Evolutionary conservation across 2,113 vertebrate genomes (phyloP).

Genomic region (Heterochromis multidens): DNA sequence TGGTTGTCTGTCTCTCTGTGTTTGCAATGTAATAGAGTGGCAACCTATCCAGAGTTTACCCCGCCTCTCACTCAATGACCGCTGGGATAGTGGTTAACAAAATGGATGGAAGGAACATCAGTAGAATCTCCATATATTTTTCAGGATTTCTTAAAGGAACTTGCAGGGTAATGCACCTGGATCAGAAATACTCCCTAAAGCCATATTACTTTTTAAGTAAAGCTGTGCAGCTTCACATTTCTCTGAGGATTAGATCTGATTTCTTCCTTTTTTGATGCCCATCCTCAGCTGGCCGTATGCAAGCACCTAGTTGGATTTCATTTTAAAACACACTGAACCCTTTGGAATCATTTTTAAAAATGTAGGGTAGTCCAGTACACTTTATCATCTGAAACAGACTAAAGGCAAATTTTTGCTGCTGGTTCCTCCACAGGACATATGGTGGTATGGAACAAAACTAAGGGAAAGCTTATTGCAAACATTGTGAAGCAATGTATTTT

Average conservation of each 20-base stretch:
- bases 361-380: background rate
- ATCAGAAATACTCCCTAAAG: background rate
- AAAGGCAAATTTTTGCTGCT: background rate
- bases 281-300: background rate
- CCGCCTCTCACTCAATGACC: background rate
- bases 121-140: background rate
- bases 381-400: background rate
- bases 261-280: background rate
- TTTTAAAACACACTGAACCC: background rate
- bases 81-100: background rate
- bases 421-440: background rate
- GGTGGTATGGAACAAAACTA: background rate
- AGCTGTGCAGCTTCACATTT: background rate
- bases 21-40: background rate
- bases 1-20: background rate
- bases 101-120: background rate
- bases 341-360: background rate
- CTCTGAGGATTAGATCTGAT: background rate
- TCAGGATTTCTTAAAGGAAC: background rate
- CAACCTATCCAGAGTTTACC: background rate
- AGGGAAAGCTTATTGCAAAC: background rate
- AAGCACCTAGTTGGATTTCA: background rate
- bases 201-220: background rate
- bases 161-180: fast-evolving
- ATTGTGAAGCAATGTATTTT: background rate